phyloP scores from a whole-genome alignment of 2,113 vertebrate genomes.

The crab-eating macaque (Macaca fascicularis) region T2T-MFA8v1.1 NC_088390.1:9316501-9317000 shows the following conservation, averaged over 20 bases:
- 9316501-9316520: neutral
- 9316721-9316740: constrained; percentile 68
- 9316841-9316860: constrained; percentile 67
- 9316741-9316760: constrained; percentile 76
- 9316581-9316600: neutral
- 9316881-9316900: neutral
- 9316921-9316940: neutral
- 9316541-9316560: constrained; percentile 57
- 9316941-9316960: constrained; percentile 8
- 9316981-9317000: constrained; percentile 13
- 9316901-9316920: constrained; percentile 39
- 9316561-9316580: neutral
- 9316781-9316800: constrained; percentile 69
- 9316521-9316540: neutral
- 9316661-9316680: constrained; percentile 38
- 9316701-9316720: constrained; percentile 54
- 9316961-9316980: neutral
- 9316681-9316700: constrained; percentile 59
- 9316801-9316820: constrained; percentile 15
- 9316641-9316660: constrained; percentile 1
- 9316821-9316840: constrained; percentile 57
- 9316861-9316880: neutral
- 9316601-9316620: constrained; percentile 22
- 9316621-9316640: neutral
- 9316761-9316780: constrained; percentile 63